phyloP scores from a whole-genome alignment of 2,797 vertebrate species.

The Cossypha niveicapilla region DNA sequence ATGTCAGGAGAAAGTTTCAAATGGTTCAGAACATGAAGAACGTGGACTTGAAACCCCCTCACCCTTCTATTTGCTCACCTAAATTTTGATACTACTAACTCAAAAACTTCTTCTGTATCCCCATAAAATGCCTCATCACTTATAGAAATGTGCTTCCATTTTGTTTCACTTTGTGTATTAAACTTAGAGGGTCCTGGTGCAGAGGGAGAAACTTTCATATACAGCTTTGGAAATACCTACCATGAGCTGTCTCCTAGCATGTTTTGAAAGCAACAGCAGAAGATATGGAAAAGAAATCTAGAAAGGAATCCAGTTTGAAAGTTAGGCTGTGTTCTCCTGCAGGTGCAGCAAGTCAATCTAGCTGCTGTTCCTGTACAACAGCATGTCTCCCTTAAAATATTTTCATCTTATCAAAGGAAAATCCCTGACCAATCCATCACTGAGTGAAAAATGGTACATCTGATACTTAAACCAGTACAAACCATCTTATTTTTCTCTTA shows the following conservation, averaged over 20 bases:
- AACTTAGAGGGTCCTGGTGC: not conserved
- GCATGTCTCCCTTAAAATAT: not conserved
- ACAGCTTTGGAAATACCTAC: not conserved
- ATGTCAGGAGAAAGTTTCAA: not conserved
- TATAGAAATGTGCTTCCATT: not conserved
- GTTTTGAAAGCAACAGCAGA: not conserved
- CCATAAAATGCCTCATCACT: not conserved
- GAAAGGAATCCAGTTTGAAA: not conserved
- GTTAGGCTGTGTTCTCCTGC: not conserved
- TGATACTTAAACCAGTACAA: not conserved
- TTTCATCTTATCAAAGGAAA: not conserved
- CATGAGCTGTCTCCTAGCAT: not conserved
- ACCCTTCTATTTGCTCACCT: not conserved
- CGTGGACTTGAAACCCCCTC: not conserved
- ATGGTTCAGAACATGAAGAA: not conserved
- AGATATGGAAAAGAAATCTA: not conserved
- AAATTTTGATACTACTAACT: not conserved
- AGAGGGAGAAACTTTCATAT: not conserved
- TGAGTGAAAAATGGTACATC: not conserved
- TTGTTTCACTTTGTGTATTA: not conserved
- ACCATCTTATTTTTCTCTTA: not conserved
- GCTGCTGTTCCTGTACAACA: not conserved
- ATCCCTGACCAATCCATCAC: not conserved
- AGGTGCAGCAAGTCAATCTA: not conserved
- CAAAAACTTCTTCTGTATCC: not conserved